A percentile compares a stretch with the other conserved stretches of the same genome.
These are phyloP conservation scores for Littorina saxatilis DNA, from an alignment of 1,140 invertebrate species.

Conservation along the genomic window DNA sequence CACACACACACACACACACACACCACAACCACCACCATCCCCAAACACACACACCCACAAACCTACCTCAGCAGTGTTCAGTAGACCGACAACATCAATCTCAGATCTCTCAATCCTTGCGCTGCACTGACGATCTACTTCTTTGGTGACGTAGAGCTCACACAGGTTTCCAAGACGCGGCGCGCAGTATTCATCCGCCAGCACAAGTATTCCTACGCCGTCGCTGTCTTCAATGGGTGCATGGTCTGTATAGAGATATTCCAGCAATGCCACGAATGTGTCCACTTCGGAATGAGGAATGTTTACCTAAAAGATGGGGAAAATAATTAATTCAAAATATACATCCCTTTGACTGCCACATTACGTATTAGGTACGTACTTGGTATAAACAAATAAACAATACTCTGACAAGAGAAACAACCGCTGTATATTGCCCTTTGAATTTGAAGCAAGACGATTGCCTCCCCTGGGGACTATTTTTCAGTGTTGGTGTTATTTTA, in stretches of 20 bases:
- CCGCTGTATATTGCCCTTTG: too few relatives aligned
- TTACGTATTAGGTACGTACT: too few relatives aligned
- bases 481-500: too few relatives aligned
- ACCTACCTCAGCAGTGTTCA: slow-evolving; percentile 65
- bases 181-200: slow-evolving; percentile 67
- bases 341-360: too few relatives aligned
- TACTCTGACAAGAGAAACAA: too few relatives aligned
- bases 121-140: slow-evolving; percentile 62
- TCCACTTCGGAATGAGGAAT: slow-evolving; percentile 57
- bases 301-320: slow-evolving; percentile 51
- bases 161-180: slow-evolving; percentile 66
- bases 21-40: neutral
- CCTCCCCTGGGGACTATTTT: too few relatives aligned
- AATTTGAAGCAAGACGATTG: too few relatives aligned
- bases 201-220: slow-evolving; percentile 61
- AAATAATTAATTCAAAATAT: too few relatives aligned
- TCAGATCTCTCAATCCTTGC: slow-evolving; percentile 67
- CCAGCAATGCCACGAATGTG: slow-evolving; percentile 66
- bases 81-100: slow-evolving; percentile 70
- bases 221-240: slow-evolving; percentile 68
- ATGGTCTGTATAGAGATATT: slow-evolving; percentile 72
- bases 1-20: slow-evolving; percentile 1
- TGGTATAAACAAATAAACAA: too few relatives aligned
- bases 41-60: neutral
- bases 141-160: slow-evolving; percentile 72